Base-by-base conservation (phyloP, 2,113 vertebrate species). In the Sinocyclocheilus rhinocerous region DNA sequence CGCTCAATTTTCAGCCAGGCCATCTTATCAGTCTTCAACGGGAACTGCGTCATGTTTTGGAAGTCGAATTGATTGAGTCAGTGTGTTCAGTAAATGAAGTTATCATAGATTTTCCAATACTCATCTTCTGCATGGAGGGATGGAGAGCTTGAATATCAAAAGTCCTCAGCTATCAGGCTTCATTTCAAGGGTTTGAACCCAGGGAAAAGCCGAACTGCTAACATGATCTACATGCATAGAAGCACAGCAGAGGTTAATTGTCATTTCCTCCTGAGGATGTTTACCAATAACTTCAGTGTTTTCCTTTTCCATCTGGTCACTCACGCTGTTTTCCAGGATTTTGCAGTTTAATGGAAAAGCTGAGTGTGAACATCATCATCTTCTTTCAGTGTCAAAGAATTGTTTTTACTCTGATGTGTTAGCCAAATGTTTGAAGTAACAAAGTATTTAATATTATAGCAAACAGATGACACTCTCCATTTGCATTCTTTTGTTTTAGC, bases 191-290 rank as follows among this genome's bases (percentile, higher is more conserved):
- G 33, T 73, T 7, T 13, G 33, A 76, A 81, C 48, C 29, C 45
- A 81, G 36, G 36, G 52, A 79, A 70, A 84, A 48, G 52, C 77
- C 15, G 4, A 87, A 26, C 4, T 7, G 10, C 57, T 69, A 69
- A 42, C 11, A 70, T 26, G 2, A 33, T 39, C 55, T 22, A 36
- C 52, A 86, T 2, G 59, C 26, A 26, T 63, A 84, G 39, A 48
- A 10, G 36, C 55, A 63, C 81, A 73, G 69, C 20, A 18, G 75
- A 84, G 45, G 63, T 45, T 59, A 84, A 73, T 72, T 77, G 24
- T 22, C 20, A 73, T 87, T 80, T 87, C 76, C 81, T 84, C 24
- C 22, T 26, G 42, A 61, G 55, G 69, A 81, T 76, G 83, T 87
- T 87, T 76, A 84, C 39, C 42, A 80, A 65, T 80, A 70, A 65